Evolutionary conservation across 2,113 vertebrate species (phyloP).

Genomic region (Bos indicus): DNA sequence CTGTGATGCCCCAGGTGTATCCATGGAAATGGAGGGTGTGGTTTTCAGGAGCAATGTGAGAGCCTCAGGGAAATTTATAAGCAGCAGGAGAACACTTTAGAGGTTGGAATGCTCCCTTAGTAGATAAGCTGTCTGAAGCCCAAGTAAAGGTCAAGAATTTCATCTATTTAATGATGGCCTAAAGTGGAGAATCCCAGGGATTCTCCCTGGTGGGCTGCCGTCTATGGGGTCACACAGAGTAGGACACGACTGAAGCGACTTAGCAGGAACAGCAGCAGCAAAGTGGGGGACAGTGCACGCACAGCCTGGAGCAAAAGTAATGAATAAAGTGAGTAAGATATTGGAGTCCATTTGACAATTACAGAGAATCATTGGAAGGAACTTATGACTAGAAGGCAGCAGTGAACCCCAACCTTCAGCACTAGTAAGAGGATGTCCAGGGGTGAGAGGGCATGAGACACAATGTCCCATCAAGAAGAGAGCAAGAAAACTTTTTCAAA

Average conservation of each 20-base stretch:
- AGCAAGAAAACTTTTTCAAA: background rate
- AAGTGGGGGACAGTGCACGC: background rate
- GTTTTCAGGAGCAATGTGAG: background rate
- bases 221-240: no score
- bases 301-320: background rate
- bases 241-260: fast-evolving
- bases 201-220: no score
- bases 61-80: background rate
- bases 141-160: background rate
- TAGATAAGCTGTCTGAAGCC: background rate
- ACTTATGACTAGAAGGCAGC: background rate
- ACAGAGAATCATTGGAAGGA: background rate
- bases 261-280: background rate
- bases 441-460: no score
- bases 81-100: background rate
- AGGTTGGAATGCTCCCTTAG: background rate
- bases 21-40: background rate
- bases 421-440: background rate
- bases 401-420: background rate
- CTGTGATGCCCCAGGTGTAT: background rate
- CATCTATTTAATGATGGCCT: background rate
- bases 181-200: background rate
- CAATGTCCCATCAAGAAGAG: background rate
- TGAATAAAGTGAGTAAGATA: background rate
- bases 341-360: background rate